Conservation (phyloP, 2,888 invertebrate genomes). For the Taenaris catops region DNA sequence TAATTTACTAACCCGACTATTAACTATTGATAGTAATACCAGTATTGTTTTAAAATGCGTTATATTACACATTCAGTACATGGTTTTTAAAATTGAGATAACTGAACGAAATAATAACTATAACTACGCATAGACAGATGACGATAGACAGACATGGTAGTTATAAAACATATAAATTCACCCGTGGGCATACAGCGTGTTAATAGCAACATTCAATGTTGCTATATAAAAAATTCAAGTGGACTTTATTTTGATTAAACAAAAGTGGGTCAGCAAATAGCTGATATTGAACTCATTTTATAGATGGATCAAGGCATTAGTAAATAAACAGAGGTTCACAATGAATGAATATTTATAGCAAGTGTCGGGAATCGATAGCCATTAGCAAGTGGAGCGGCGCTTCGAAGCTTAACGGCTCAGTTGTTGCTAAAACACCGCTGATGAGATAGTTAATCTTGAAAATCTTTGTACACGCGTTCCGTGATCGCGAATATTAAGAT, state of each 20-base stretch:
- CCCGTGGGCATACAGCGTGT: too few relatives aligned
- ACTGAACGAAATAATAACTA: too few relatives aligned
- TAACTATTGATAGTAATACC: too few relatives aligned
- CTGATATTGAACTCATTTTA: slow-evolving; percentile 16
- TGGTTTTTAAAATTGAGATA: too few relatives aligned
- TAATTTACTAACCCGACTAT: too few relatives aligned
- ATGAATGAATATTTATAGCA: slow-evolving; percentile 30
- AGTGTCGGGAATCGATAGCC: slow-evolving; percentile 30
- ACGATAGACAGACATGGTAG: too few relatives aligned
- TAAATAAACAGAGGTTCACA: slow-evolving; percentile 23
- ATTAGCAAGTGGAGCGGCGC: slow-evolving; percentile 31
- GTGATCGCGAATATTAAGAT: slow-evolving; percentile 4
- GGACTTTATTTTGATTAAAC: background rate
- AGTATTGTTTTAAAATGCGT: too few relatives aligned
- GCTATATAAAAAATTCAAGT: background rate
- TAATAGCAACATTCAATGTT: background rate
- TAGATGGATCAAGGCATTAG: slow-evolving; percentile 18
- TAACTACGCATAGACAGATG: too few relatives aligned
- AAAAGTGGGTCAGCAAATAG: slow-evolving; percentile 15
- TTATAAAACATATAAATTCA: too few relatives aligned
- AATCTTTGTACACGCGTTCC: slow-evolving; percentile 11
- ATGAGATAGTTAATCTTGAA: slow-evolving; percentile 16
- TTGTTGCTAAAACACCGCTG: slow-evolving; percentile 17
- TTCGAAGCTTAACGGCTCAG: slow-evolving; percentile 18
- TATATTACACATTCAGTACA: too few relatives aligned